These are phyloP conservation scores for Prionailurus bengalensis DNA, from an alignment of 2,113 vertebrate species.

Conservation along the genomic window DNA sequence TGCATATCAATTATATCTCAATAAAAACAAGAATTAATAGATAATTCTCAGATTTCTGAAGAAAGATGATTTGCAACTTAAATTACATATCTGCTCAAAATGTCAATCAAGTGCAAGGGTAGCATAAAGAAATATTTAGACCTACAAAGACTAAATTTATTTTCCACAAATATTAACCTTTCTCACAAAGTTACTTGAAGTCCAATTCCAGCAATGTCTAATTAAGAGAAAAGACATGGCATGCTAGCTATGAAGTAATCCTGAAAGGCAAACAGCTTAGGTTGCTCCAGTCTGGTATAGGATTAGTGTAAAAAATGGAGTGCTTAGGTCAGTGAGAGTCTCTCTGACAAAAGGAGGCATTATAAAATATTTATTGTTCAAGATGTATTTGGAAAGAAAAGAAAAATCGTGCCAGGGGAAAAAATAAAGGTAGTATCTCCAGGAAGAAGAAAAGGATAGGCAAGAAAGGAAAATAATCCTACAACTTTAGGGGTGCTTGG, in stretches of 20 bases:
- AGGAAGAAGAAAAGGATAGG: not conserved
- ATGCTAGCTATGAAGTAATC: not conserved
- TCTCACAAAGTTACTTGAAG: not conserved
- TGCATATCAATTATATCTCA: not conserved
- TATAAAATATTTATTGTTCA: not conserved
- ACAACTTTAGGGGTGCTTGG: not conserved
- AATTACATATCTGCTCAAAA: not conserved
- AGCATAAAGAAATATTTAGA: not conserved
- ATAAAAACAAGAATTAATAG: not conserved
- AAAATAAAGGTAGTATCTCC: not conserved
- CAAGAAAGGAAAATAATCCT: not conserved
- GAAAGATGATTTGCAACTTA: not conserved
- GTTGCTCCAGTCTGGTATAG: not conserved
- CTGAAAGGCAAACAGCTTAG: not conserved
- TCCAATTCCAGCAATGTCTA: not conserved
- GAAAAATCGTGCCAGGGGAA: not conserved
- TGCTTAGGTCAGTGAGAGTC: not conserved
- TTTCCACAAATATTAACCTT: not conserved
- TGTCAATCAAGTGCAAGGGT: not conserved
- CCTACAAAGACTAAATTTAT: not conserved
- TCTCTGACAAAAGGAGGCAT: not conserved
- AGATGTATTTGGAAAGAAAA: slow-evolving; percentile 29
- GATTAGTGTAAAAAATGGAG: not conserved
- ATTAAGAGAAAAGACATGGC: not conserved
- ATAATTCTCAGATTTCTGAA: slow-evolving; percentile 8